phyloP scores from a whole-genome alignment of 2,113 vertebrate species.

The Gorsachius goisagi region DNA sequence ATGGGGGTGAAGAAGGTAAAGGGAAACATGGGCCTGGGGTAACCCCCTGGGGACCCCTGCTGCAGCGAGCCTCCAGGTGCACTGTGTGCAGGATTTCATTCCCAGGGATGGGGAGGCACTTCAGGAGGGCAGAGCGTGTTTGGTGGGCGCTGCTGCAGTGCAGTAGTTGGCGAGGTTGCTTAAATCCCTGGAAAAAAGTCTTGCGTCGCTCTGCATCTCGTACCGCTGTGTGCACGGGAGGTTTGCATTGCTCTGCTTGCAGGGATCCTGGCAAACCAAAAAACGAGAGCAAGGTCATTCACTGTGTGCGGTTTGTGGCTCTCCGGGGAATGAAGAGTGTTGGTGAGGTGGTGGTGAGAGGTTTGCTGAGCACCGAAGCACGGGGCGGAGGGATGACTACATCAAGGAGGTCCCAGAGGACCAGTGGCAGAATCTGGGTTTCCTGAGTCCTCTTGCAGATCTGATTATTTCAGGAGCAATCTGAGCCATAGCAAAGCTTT shows the following conservation, averaged over 20 bases:
- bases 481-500: neutral
- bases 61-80: rapidly evolving
- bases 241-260: neutral
- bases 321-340: neutral
- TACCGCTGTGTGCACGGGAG: rapidly evolving
- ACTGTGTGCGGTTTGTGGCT: neutral
- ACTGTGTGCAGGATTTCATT: neutral
- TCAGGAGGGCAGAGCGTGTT: neutral
- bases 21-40: rapidly evolving
- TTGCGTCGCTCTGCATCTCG: rapidly evolving
- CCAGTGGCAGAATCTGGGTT: rapidly evolving
- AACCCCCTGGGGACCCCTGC: neutral
- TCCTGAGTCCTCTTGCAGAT: rapidly evolving
- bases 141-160: rapidly evolving
- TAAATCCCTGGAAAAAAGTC: neutral
- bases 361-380: neutral
- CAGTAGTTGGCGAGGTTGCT: too few species aligned
- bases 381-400: rapidly evolving
- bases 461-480: neutral
- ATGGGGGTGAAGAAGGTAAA: rapidly evolving
- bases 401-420: neutral
- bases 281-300: rapidly evolving
- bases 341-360: neutral
- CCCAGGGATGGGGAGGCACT: neutral
- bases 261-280: neutral